These are phyloP conservation scores for Microctonus hyperodae DNA, from an alignment of 2,888 invertebrate genomes.

Conservation along the genomic window DNA sequence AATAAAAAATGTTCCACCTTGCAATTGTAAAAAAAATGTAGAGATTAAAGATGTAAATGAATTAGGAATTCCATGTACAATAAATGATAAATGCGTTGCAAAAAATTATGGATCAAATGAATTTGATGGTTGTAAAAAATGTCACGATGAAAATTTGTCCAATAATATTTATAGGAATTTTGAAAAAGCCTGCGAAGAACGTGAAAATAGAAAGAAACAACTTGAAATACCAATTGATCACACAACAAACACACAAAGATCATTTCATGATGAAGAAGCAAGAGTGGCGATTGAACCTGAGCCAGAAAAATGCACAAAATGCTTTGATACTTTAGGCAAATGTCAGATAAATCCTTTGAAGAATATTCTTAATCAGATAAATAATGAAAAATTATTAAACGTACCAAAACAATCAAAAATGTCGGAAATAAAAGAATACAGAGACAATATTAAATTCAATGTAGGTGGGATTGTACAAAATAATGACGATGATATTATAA, in stretches of 20 bases:
- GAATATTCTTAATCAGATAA: constrained; percentile 10
- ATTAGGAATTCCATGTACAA: background rate
- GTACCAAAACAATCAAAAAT: constrained; percentile 1
- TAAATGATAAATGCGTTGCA: constrained; percentile 45
- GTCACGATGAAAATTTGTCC: constrained; percentile 35
- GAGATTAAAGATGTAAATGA: background rate
- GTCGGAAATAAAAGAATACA: constrained; percentile 7
- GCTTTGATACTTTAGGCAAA: background rate
- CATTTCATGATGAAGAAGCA: constrained; percentile 8
- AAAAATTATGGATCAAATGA: constrained; percentile 46
- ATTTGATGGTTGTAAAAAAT: constrained; percentile 15
- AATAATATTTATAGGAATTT: constrained; percentile 39
- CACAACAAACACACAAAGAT: constrained; percentile 8
- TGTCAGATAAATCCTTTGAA: constrained; percentile 18
- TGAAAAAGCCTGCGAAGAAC: constrained; percentile 33
- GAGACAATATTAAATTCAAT: constrained; percentile 20
- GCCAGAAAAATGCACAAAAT: constrained; percentile 18
- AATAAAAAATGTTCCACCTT: constrained; percentile 50
- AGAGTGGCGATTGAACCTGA: constrained; percentile 10
- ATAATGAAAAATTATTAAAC: background rate
- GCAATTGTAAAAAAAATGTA: constrained; percentile 43
- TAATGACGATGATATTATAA: background rate
- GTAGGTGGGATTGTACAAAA: constrained; percentile 9
- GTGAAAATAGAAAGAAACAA: constrained; percentile 28
- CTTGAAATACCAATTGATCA: background rate